Percentiles rank a stretch among this genome's conserved stretches.
Evolutionary conservation across 2,888 invertebrate species (phyloP).

Genomic region (Drosophila yooni): DNA sequence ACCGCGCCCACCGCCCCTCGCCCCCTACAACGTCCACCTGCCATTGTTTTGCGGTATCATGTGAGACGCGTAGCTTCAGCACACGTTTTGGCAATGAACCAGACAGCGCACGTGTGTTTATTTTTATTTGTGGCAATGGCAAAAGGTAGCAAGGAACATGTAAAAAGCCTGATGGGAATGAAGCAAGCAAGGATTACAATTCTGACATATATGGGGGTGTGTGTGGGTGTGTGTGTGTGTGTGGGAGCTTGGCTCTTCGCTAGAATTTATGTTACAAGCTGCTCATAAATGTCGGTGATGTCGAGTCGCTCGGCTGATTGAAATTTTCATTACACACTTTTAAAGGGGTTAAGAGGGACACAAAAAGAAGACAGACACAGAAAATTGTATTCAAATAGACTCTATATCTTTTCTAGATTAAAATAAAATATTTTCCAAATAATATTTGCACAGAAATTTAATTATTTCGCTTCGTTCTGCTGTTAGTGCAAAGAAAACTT

Average conservation of each 20-base stretch:
- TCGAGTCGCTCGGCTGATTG: constrained; percentile 56
- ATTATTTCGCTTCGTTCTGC: background rate
- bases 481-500: background rate
- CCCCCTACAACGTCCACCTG: background rate
- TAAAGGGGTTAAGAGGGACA: constrained; percentile 12
- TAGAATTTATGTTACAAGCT: constrained; percentile 64
- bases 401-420: background rate
- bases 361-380: constrained; percentile 7
- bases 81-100: constrained; percentile 76
- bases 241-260: constrained; percentile 5
- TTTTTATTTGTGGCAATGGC: constrained; percentile 67
- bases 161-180: constrained; percentile 4
- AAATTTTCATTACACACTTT: constrained; percentile 52
- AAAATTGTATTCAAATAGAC: constrained; percentile 1
- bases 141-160: constrained; percentile 31
- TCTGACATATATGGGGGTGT: constrained; percentile 12
- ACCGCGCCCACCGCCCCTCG: constrained; percentile 24
- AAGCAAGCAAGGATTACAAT: constrained; percentile 8
- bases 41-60: constrained; percentile 46
- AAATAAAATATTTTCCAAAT: background rate
- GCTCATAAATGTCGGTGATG: constrained; percentile 67
- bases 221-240: background rate
- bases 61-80: constrained; percentile 30
- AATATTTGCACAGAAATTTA: constrained; percentile 1
- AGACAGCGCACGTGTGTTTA: constrained; percentile 66